phyloP scores from a whole-genome alignment of 2,888 invertebrate genomes.

The Idaea dimidiata region DNA sequence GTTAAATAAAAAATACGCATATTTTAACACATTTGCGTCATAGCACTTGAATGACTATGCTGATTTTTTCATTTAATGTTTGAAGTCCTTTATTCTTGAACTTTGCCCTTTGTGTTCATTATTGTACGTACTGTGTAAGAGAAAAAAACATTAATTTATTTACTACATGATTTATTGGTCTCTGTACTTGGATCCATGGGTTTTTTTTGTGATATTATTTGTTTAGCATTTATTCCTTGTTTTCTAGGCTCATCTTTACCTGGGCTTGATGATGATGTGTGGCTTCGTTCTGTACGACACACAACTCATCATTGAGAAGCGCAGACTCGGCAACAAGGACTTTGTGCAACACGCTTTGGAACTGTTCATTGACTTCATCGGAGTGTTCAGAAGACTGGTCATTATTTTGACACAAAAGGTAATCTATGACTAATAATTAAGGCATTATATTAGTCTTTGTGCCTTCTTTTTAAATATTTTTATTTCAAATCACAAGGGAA shows the following conservation, averaged over 20 bases:
- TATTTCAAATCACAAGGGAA: too few species aligned
- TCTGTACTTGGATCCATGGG: too few species aligned
- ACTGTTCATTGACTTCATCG: constrained; percentile 96
- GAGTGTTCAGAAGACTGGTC: constrained; percentile 94
- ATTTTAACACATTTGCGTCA: not conserved
- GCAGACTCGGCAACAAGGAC: constrained; percentile 93
- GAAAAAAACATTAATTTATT: not conserved
- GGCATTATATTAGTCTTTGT: too few species aligned
- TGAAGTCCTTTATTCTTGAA: not conserved
- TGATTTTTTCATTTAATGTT: not conserved
- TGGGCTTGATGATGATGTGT: constrained; percentile 95
- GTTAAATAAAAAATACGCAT: not conserved
- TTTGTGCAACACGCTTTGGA: constrained; percentile 95
- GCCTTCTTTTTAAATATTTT: too few species aligned
- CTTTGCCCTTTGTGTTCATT: not conserved
- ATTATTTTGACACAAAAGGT: constrained; percentile 95
- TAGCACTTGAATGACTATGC: not conserved
- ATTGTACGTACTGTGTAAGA: not conserved
- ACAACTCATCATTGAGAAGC: constrained; percentile 97
- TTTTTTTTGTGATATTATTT: too few species aligned
- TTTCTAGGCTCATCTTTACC: constrained; percentile 88
- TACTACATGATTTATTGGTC: too few species aligned
- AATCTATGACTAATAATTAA: constrained; percentile 35
- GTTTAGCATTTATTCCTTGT: not conserved
- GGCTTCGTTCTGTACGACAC: constrained; percentile 98